phyloP scores from a whole-genome alignment of 1,140 invertebrate genomes.

The Eubasilissa regina region DNA sequence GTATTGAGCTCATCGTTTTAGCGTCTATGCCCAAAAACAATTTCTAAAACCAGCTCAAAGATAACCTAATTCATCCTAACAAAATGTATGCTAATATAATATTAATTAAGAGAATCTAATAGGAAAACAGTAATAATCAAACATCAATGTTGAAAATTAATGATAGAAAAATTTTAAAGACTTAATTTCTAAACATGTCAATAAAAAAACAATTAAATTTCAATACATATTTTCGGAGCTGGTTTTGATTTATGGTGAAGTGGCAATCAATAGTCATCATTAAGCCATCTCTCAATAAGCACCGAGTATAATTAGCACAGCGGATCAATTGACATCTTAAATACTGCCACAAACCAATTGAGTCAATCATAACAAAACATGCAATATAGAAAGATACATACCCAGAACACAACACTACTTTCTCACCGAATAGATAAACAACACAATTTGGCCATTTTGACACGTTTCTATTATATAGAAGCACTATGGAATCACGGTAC shows the following conservation, averaged over 20 bases:
- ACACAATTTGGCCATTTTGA: constrained; percentile 8
- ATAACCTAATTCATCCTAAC: too few relatives aligned
- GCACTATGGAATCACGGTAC: background rate
- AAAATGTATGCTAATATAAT: too few relatives aligned
- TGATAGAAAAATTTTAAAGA: too few relatives aligned
- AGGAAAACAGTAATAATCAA: too few relatives aligned
- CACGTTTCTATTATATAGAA: background rate
- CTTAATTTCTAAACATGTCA: too few relatives aligned
- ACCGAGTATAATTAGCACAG: background rate
- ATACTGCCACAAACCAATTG: background rate
- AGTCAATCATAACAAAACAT: background rate
- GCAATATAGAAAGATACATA: background rate
- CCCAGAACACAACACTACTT: background rate
- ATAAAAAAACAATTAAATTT: background rate
- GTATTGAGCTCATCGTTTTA: too few relatives aligned
- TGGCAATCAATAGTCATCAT: background rate
- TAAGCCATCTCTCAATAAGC: constrained; percentile 1
- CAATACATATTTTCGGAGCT: too few relatives aligned
- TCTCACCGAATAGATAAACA: constrained; percentile 5
- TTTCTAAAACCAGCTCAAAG: too few relatives aligned
- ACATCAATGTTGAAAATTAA: too few relatives aligned
- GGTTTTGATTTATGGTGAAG: background rate
- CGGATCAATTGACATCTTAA: background rate
- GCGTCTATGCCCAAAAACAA: too few relatives aligned
- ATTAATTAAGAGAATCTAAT: too few relatives aligned